A percentile compares a stretch with the other conserved stretches of the same genome.
phyloP scores from a whole-genome alignment of 1,140 invertebrate species.

The Drusus annulatus region DNA sequence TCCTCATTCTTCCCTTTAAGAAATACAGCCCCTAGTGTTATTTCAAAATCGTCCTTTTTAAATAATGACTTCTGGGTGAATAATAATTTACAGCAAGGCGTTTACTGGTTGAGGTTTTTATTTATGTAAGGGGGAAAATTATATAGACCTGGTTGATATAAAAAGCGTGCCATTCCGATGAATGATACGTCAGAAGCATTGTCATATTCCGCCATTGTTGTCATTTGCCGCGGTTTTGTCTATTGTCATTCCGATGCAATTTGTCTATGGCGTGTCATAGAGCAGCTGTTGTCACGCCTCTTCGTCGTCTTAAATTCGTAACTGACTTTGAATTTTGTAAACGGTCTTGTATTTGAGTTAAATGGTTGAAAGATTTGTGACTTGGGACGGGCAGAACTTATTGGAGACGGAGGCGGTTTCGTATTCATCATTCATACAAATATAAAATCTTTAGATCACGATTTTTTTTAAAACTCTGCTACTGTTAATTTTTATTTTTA shows the following conservation, averaged over 20 bases:
- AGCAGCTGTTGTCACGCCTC: conserved; percentile 41
- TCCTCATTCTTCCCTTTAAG: too few relatives aligned
- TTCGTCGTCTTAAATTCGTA: conserved; percentile 18
- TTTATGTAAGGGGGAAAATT: conserved; percentile 1
- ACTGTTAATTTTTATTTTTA: too few relatives aligned
- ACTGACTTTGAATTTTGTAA: neutral
- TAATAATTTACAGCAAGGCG: too few relatives aligned
- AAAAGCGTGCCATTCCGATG: conserved; percentile 40
- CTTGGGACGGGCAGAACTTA: neutral
- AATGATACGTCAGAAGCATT: conserved; percentile 23
- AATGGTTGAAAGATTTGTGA: conserved; percentile 16
- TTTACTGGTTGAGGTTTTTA: neutral
- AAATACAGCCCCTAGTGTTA: too few relatives aligned
- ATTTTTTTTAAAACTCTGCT: too few relatives aligned
- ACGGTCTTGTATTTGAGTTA: conserved; percentile 32
- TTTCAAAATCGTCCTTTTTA: too few relatives aligned
- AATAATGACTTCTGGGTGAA: too few relatives aligned
- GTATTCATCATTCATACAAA: too few relatives aligned
- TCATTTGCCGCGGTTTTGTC: conserved; percentile 24
- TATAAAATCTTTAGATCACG: too few relatives aligned
- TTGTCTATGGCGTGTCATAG: conserved; percentile 24
- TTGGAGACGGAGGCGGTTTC: too few relatives aligned
- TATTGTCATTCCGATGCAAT: conserved; percentile 43
- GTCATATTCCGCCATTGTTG: conserved; percentile 28
- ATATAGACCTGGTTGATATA: conserved; percentile 20